These are phyloP conservation scores for Tholera decimalis DNA, from an alignment of 2,888 invertebrate genomes.

Conservation along the genomic window DNA sequence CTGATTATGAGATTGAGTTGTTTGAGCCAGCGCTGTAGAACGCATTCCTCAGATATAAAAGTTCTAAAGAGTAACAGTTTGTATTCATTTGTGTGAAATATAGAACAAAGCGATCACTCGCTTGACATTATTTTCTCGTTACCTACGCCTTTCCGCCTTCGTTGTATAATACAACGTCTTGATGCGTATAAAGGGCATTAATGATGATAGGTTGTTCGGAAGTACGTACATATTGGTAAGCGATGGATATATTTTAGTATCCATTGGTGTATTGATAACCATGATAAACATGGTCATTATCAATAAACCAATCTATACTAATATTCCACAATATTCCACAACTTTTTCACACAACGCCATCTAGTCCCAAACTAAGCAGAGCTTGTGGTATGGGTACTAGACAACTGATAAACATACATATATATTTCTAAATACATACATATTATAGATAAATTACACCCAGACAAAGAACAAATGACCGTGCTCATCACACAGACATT, in stretches of 20 bases:
- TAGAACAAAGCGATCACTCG: slow-evolving; percentile 35
- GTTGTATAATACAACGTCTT: slow-evolving; percentile 15
- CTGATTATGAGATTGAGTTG: slow-evolving; percentile 41
- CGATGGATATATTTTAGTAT: slow-evolving; percentile 24
- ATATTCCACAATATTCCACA: too few relatives aligned
- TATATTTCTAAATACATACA: too few relatives aligned
- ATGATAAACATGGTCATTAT: too few relatives aligned
- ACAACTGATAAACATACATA: too few relatives aligned
- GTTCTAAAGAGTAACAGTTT: slow-evolving; percentile 43
- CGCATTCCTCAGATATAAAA: slow-evolving; percentile 39
- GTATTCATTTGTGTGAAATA: slow-evolving; percentile 55
- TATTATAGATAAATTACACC: too few relatives aligned
- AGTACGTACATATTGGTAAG: slow-evolving; percentile 27
- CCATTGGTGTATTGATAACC: slow-evolving; percentile 28
- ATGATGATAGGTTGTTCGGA: slow-evolving; percentile 27
- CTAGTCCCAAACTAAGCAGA: too few relatives aligned
- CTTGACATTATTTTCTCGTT: slow-evolving; percentile 34
- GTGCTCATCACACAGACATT: too few relatives aligned
- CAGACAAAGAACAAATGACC: too few relatives aligned
- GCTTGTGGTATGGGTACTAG: too few relatives aligned
- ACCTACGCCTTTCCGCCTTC: slow-evolving; percentile 31
- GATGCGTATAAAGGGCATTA: background rate
- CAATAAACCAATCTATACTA: too few relatives aligned
- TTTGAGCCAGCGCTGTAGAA: slow-evolving; percentile 19
- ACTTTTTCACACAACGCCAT: too few relatives aligned